Conservation (phyloP, 2,888 invertebrate genomes). For the Hypena proboscidalis region DNA sequence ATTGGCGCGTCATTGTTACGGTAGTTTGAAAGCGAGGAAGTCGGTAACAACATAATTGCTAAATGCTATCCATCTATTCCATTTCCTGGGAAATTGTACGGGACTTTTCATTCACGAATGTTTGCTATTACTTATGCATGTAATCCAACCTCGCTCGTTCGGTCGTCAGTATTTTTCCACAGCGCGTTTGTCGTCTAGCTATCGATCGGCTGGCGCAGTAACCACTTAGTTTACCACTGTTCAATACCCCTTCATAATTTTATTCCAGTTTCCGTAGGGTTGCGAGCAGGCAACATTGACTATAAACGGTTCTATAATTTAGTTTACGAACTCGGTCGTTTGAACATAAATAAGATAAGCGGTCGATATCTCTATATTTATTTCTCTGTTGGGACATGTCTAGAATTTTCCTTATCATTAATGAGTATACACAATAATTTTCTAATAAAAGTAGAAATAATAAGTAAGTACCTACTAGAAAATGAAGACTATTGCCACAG, state of each 20-base stretch:
- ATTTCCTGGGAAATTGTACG: conserved; percentile 26
- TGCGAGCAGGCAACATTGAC: too few species aligned
- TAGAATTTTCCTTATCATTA: too few species aligned
- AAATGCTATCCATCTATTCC: conserved; percentile 28
- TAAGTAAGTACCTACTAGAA: background rate
- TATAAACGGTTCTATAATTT: too few species aligned
- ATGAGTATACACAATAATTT: too few species aligned
- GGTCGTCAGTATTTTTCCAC: background rate
- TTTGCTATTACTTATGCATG: background rate
- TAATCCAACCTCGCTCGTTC: background rate
- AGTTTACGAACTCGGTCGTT: background rate
- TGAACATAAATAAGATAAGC: conserved; percentile 6
- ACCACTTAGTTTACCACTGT: too few species aligned
- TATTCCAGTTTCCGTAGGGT: too few species aligned
- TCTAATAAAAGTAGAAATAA: too few species aligned
- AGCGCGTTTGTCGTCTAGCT: background rate
- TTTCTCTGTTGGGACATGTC: too few species aligned
- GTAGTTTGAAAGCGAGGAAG: conserved; percentile 39
- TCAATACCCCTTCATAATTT: too few species aligned
- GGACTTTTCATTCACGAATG: background rate
- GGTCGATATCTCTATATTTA: background rate
- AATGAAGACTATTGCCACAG: too few species aligned
- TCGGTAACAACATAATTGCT: conserved; percentile 25
- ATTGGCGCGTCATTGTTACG: conserved; percentile 48
- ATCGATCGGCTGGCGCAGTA: background rate